phyloP scores from a whole-genome alignment of 2,888 invertebrate genomes.

The Papilio demoleus region DNA sequence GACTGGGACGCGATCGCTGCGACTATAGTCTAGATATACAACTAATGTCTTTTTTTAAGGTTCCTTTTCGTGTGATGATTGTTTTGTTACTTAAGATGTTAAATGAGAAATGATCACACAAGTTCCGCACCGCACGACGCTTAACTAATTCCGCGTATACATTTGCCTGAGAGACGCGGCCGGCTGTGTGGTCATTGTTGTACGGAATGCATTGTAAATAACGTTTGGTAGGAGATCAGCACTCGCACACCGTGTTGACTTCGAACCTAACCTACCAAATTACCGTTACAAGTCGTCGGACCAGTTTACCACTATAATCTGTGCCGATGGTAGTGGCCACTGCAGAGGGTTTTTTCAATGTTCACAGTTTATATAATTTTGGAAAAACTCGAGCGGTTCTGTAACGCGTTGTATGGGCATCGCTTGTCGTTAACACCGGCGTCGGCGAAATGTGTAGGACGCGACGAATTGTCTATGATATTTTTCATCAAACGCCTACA shows the following conservation, averaged over 20 bases:
- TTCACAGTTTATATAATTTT: slow-evolving; percentile 11
- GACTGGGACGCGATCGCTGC: slow-evolving; percentile 22
- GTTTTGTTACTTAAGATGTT: slow-evolving; percentile 72
- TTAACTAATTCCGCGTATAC: slow-evolving; percentile 45
- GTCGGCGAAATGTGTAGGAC: slow-evolving; percentile 62
- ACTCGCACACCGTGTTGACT: slow-evolving; percentile 66
- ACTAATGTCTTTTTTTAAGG: slow-evolving; percentile 72
- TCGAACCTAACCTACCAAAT: slow-evolving; percentile 71
- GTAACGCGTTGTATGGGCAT: slow-evolving; percentile 79
- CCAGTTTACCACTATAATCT: slow-evolving; percentile 46
- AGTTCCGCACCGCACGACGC: slow-evolving; percentile 56
- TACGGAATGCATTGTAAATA: slow-evolving; percentile 80
- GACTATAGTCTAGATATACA: slow-evolving; percentile 48
- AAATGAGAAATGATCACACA: slow-evolving; percentile 63
- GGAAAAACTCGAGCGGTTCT: slow-evolving; percentile 51
- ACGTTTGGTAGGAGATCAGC: slow-evolving; percentile 76
- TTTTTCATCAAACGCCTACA: slow-evolving; percentile 44
- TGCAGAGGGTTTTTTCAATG: slow-evolving; percentile 53
- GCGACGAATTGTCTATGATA: slow-evolving; percentile 48
- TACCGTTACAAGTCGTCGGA: slow-evolving; percentile 55
- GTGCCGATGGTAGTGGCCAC: slow-evolving; percentile 44
- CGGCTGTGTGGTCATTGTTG: slow-evolving; percentile 63
- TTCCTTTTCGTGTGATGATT: slow-evolving; percentile 76
- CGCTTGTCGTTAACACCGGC: slow-evolving; percentile 82
- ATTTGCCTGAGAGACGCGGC: slow-evolving; percentile 44